Evolutionary conservation across 2,888 invertebrate genomes (phyloP).

Genomic region (Lepeophtheirus nordmannii): DNA sequence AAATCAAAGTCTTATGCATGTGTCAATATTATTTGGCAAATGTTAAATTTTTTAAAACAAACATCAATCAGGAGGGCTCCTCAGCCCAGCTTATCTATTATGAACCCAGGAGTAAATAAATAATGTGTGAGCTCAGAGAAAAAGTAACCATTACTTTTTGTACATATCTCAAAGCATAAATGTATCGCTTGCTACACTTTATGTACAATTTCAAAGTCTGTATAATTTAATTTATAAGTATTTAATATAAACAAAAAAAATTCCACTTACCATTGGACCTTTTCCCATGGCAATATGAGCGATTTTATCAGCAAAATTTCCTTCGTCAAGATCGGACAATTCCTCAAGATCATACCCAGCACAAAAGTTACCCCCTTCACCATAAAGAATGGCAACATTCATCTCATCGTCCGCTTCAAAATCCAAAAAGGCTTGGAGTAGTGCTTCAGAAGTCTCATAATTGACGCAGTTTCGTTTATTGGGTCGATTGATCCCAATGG

Average conservation of each 20-base stretch:
- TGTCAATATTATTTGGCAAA: too few species aligned
- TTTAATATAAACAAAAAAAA: background rate
- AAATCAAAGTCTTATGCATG: too few species aligned
- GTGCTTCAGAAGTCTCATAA: constrained; percentile 46
- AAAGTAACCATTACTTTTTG: too few species aligned
- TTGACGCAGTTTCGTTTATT: constrained; percentile 68
- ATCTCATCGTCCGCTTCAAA: constrained; percentile 62
- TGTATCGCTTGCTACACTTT: too few species aligned
- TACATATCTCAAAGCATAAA: too few species aligned
- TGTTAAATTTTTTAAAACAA: too few species aligned
- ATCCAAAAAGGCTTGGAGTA: constrained; percentile 52
- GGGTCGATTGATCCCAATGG: constrained; percentile 75
- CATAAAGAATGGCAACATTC: constrained; percentile 62
- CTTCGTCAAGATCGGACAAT: constrained; percentile 35
- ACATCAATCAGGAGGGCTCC: too few species aligned
- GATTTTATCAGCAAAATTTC: constrained; percentile 27
- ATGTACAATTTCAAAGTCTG: too few species aligned
- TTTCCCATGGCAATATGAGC: constrained; percentile 31
- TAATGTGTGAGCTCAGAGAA: background rate
- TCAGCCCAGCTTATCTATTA: too few species aligned
- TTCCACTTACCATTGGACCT: constrained; percentile 40
- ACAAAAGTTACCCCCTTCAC: constrained; percentile 83
- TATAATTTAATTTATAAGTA: too few species aligned
- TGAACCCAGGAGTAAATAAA: too few species aligned
- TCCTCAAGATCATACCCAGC: constrained; percentile 76